Evolutionary conservation across 2,113 vertebrate genomes (phyloP).

Genomic region (Climacteris rufus): DNA sequence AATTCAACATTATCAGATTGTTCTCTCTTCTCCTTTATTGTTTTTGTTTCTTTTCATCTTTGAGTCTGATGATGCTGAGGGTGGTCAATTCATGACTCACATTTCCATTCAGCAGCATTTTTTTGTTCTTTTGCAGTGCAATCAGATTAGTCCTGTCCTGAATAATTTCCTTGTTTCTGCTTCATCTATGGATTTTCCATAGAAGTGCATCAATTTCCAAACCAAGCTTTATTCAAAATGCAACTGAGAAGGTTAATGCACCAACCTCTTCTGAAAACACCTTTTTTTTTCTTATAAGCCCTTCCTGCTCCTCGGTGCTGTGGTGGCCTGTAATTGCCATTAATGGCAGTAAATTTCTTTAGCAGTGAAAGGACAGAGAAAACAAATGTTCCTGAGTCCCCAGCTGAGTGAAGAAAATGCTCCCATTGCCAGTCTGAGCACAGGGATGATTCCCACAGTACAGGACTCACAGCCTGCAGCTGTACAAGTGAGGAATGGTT

Average conservation of each 20-base stretch:
- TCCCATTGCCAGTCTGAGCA: not conserved
- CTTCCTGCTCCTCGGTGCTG: not conserved
- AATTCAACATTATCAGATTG: not conserved
- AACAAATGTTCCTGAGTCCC: not conserved
- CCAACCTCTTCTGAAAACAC: not conserved
- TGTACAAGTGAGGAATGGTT: not conserved
- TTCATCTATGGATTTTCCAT: not conserved
- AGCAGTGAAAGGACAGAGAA: not conserved
- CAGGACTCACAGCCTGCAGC: not conserved
- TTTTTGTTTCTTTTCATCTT: not conserved
- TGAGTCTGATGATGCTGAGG: not conserved
- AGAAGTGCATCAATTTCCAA: not conserved
- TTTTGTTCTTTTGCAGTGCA: not conserved
- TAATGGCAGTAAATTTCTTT: not conserved
- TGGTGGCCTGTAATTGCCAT: not conserved
- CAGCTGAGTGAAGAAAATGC: not conserved
- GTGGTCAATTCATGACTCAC: not conserved
- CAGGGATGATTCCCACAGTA: not conserved
- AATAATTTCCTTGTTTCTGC: not conserved
- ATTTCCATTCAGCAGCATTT: not conserved
- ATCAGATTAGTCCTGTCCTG: not conserved
- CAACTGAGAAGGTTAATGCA: not conserved
- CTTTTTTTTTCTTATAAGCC: not conserved
- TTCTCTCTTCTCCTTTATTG: not conserved
- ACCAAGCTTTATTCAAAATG: not conserved